These are phyloP conservation scores for Lasioglossum leucozonium DNA, from an alignment of 2,888 invertebrate species.

Conservation along the genomic window DNA sequence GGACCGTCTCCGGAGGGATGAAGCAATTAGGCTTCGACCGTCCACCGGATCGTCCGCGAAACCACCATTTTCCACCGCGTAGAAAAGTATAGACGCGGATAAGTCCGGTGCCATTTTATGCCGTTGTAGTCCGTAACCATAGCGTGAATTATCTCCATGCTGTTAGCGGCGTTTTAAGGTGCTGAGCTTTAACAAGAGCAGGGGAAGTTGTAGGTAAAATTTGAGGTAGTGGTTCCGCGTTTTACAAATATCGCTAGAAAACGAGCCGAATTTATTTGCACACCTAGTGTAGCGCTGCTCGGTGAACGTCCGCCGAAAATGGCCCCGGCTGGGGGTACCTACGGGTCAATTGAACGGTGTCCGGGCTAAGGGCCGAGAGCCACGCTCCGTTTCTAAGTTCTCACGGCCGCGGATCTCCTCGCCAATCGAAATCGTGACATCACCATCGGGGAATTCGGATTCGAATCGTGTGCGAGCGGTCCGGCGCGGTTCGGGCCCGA, in stretches of 20 bases:
- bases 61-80: background rate
- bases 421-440: conserved; percentile 71
- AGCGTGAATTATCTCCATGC: too few species aligned
- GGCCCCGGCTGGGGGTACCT: background rate
- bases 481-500: conserved; percentile 17
- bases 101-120: background rate
- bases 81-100: background rate
- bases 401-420: conserved; percentile 60
- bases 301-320: background rate
- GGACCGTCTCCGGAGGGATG: background rate
- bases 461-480: conserved; percentile 56
- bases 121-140: too few species aligned
- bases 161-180: background rate
- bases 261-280: background rate
- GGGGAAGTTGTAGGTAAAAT: background rate
- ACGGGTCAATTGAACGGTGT: background rate
- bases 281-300: background rate
- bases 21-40: background rate
- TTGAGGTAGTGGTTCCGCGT: too few species aligned
- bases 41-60: background rate
- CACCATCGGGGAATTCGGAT: conserved; percentile 63
- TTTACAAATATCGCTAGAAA: background rate
- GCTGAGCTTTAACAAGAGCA: background rate
- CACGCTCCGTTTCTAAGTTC: conserved; percentile 55
- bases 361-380: background rate